phyloP scores from a whole-genome alignment of 2,888 invertebrate species.

The Agrochola litura region DNA sequence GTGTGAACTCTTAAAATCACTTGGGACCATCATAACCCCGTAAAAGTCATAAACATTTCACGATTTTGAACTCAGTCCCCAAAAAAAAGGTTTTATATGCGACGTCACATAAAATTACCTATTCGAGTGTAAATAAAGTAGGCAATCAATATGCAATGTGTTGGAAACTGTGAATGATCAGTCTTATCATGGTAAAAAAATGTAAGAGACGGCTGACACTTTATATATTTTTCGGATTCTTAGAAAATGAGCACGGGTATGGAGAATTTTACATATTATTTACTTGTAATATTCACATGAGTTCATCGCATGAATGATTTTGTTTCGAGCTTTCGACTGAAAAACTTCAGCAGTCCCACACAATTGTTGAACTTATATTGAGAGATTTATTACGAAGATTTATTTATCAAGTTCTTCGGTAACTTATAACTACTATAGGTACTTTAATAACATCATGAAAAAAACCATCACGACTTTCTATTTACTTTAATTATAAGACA shows the following conservation, averaged over 20 bases:
- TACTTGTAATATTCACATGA: conserved; percentile 18
- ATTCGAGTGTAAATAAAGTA: conserved; percentile 72
- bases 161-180: conserved; percentile 67
- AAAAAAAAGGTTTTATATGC: conserved; percentile 66
- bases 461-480: no score
- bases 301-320: not conserved
- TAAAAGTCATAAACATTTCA: conserved; percentile 64
- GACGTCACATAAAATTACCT: conserved; percentile 70
- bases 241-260: not conserved
- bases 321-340: conserved; percentile 1
- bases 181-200: conserved; percentile 45
- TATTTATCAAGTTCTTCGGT: no score
- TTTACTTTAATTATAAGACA: no score
- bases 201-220: conserved; percentile 15
- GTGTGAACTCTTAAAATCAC: conserved; percentile 58
- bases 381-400: no score
- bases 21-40: conserved; percentile 53
- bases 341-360: not conserved
- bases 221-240: conserved; percentile 12
- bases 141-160: conserved; percentile 71
- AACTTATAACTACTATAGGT: no score
- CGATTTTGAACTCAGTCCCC: conserved; percentile 61
- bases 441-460: no score
- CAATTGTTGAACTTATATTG: no score
- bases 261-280: not conserved